phyloP scores from a whole-genome alignment of 1,140 invertebrate genomes.

The Heliconius congener region DNA sequence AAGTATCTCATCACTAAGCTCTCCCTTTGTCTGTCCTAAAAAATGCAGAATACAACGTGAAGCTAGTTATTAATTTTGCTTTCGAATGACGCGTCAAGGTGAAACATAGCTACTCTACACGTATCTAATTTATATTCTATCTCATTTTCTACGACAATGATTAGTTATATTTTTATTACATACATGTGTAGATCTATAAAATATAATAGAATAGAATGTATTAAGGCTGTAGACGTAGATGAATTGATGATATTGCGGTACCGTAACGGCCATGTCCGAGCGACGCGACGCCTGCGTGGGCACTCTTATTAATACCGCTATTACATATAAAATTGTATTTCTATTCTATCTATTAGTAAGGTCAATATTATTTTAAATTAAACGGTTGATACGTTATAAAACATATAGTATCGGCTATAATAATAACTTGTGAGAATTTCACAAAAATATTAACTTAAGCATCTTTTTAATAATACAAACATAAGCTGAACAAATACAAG shows the following conservation, averaged over 20 bases:
- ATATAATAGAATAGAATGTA: background rate
- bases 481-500: no score
- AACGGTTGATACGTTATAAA: background rate
- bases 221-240: background rate
- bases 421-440: no score
- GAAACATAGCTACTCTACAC: background rate
- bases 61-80: no score
- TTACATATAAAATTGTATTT: constrained; percentile 3
- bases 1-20: no score
- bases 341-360: background rate
- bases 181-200: background rate
- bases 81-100: no score
- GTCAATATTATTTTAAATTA: background rate
- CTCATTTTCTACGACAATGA: background rate
- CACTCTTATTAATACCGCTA: background rate
- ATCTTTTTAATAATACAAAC: no score
- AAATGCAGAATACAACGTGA: no score
- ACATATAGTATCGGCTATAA: no score
- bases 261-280: background rate
- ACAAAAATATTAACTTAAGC: no score
- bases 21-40: no score
- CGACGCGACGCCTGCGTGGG: constrained; percentile 1
- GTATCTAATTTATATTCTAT: background rate
- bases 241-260: constrained; percentile 9
- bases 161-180: background rate